Evolutionary conservation across 2,113 vertebrate species (phyloP).

Genomic region (Campylomormyrus tamandua): DNA sequence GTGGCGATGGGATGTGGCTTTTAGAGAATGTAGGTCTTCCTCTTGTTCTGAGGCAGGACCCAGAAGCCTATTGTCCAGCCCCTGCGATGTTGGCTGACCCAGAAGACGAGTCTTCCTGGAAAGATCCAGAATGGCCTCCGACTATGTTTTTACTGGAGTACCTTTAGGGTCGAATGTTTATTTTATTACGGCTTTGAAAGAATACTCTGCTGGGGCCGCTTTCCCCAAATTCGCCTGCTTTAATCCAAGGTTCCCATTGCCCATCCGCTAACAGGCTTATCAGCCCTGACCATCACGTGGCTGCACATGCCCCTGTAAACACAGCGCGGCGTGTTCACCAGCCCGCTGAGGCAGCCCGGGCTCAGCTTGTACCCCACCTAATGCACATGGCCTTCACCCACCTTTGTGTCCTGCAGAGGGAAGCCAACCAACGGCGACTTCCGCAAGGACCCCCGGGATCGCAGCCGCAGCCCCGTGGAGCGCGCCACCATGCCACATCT

Average conservation of each 20-base stretch:
- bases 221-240: background rate
- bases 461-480: constrained; percentile 86
- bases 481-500: constrained; percentile 70
- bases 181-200: background rate
- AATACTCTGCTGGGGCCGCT: background rate
- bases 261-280: background rate
- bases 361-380: background rate
- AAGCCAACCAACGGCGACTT: constrained; percentile 87
- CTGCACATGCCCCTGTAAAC: background rate
- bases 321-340: background rate
- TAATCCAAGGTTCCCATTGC: background rate
- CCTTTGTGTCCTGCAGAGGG: constrained; percentile 52
- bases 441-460: constrained; percentile 78
- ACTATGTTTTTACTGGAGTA: background rate
- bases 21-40: background rate
- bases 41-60: constrained; percentile 32
- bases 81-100: constrained; percentile 43
- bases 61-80: constrained; percentile 47
- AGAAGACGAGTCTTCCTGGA: constrained; percentile 27
- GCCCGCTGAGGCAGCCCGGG: background rate
- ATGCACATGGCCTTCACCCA: background rate
- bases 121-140: background rate
- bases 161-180: background rate
- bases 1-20: background rate
- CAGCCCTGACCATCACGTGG: background rate